phyloP scores from a whole-genome alignment of 2,888 invertebrate genomes.

The Teleogryllus oceanicus region DNA sequence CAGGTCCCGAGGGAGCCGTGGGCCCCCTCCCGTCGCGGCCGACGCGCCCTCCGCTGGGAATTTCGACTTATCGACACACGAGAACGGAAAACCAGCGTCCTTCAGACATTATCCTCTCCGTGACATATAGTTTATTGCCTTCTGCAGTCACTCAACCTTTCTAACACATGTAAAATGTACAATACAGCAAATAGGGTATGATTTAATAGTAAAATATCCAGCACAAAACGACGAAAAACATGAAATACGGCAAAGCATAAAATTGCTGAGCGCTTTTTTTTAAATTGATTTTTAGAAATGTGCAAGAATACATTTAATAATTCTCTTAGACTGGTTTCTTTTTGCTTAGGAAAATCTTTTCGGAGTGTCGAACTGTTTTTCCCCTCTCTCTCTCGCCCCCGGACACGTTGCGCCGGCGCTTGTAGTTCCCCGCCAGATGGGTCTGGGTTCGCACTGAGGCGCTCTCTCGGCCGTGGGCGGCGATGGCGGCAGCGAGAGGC shows the following conservation, averaged over 20 bases:
- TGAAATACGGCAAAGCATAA: conserved; percentile 3
- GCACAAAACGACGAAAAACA: conserved; percentile 2
- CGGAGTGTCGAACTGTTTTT: background rate
- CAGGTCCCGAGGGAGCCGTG: no score
- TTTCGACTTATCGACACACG: background rate
- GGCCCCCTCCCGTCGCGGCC: background rate
- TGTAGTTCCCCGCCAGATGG: background rate
- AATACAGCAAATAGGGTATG: conserved; percentile 9
- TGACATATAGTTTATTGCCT: background rate
- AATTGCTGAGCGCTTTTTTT: conserved; percentile 6
- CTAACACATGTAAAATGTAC: conserved; percentile 2
- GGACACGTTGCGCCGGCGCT: background rate
- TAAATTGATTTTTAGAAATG: conserved; percentile 18
- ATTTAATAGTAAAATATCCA: conserved; percentile 18
- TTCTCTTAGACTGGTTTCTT: background rate
- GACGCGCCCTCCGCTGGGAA: background rate
- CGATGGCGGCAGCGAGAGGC: background rate
- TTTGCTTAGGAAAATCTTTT: background rate
- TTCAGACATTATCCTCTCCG: background rate
- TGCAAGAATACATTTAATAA: background rate
- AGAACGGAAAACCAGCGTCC: background rate
- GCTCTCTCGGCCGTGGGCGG: background rate
- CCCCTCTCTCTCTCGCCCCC: background rate
- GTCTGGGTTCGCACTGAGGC: background rate
- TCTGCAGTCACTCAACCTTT: background rate